phyloP scores from a whole-genome alignment of 2,888 invertebrate genomes.

The Sinhomidia bicolor region DNA sequence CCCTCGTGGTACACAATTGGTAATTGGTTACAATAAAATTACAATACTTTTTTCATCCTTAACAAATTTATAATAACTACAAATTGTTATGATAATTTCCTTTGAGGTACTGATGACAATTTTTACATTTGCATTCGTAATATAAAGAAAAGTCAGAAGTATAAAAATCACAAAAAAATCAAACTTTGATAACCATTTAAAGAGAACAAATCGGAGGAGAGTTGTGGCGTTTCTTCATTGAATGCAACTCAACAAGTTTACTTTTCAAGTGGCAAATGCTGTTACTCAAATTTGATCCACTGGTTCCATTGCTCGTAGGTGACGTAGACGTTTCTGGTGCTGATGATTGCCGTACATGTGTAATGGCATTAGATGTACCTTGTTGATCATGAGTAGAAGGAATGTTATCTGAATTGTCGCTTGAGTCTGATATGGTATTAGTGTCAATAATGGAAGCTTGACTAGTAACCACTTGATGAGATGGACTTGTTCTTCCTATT shows the following conservation, averaged over 20 bases:
- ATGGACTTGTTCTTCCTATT: slow-evolving; percentile 77
- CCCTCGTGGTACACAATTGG: no score
- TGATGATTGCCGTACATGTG: slow-evolving; percentile 55
- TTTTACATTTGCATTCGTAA: neutral
- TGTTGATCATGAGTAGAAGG: neutral
- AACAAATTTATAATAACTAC: no score
- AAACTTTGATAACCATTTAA: slow-evolving; percentile 41
- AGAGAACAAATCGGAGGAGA: slow-evolving; percentile 79
- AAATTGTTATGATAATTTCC: no score
- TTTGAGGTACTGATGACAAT: slow-evolving; percentile 1
- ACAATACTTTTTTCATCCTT: neutral
- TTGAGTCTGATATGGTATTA: slow-evolving; percentile 38
- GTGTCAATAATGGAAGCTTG: slow-evolving; percentile 78
- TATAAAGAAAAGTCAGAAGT: neutral
- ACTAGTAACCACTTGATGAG: slow-evolving; percentile 73
- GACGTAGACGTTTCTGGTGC: slow-evolving; percentile 54
- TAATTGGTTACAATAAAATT: no score
- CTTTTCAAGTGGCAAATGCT: slow-evolving; percentile 78
- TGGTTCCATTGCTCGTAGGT: neutral
- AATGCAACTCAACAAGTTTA: slow-evolving; percentile 79
- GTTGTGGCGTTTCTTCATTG: slow-evolving; percentile 78
- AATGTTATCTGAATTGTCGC: slow-evolving; percentile 55
- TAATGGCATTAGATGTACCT: slow-evolving; percentile 1
- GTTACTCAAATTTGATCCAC: slow-evolving; percentile 71
- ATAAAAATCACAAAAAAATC: slow-evolving; percentile 28